Evolutionary conservation across 2,797 vertebrate genomes (phyloP), one percentile per base, ranked within the genome.

Genomic region (Mycteria americana): DNA sequence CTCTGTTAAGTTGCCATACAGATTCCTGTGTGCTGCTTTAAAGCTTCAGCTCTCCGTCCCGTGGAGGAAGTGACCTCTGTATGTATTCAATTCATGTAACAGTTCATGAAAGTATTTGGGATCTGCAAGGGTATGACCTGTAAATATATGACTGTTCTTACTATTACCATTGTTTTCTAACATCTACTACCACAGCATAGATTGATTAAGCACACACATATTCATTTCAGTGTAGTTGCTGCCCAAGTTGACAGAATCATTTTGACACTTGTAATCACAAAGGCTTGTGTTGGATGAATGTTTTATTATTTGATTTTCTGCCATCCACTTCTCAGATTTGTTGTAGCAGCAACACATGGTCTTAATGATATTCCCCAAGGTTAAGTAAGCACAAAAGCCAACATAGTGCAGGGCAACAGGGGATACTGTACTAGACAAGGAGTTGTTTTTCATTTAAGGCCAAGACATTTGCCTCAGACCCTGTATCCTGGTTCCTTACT

Each of bases 291-390:
- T 84, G 82, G 76, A 89, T 91, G 64, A 91, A 63, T 56, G 65
- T 95, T 95, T 88, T 69, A 78, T 56, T 81, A 65, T 74, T 88
- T 95, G 50, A 79, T 94, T 89, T 93, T 86, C 68, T 96, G 85
- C 54, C 91, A 69, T 84, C 73, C 50, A 41, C 79, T 69, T 76
- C 81, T 84, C 79, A 81, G 85, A 84, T 89, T 67, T 69, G 69
- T 95, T 88, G 77, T 56, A 88, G 86, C 54, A 93, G 96, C 78
- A 96, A 81, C 87, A 88, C 85, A 79, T 84, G 91, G 33, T 84
- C 73, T 88, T 78, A 85, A 88, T 85, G 92, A 91, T 95, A 91
- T 89, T 96, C 73, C 48, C 76, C 62, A 86, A 88, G 43, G 82
- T 88, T 91, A 80, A 92, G 70, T 56, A 77, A 92, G 92, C 81